Evolutionary conservation across 2,888 invertebrate genomes (phyloP), one percentile per base, ranked within the genome.

Genomic region (Amphiduros pacificus): DNA sequence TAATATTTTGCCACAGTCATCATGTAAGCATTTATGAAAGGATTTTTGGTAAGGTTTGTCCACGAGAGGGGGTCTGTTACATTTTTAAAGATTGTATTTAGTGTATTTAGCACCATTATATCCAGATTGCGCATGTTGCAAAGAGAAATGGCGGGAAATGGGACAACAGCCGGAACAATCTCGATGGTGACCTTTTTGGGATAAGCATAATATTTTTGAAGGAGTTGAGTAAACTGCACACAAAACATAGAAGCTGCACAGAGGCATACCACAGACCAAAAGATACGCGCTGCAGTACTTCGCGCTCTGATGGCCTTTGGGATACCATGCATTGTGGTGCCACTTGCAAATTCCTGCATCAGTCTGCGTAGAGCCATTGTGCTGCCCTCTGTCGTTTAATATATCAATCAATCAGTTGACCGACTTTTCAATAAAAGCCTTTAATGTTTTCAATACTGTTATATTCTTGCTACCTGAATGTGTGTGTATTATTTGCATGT

Each of bases 81-180:
- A 17, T 52, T 55, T 26, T 56, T 64, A 36, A 62, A 62, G 22
- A 62, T 56, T 14, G 36, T n/a, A 29, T 64, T 64, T 27, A 64
- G 51, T 11, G 61, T 53, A 48, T 64, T 64, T 1, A 64, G 52
- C 4, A 59, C 49, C 48, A 55, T 59, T 3, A 53, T 52, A 49
- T 64, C 64, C 29, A 64, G 41, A 52, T 62, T 64, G n/a, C 64
- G 32, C 62, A 64, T 62, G 44, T 64, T 64, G 57, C 64, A 64
- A 20, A 64, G 31, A 5, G 62, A 62, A 11, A 64, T 64, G 17
- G 62, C 48, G 2, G 64, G 64, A 29, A 64, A 64, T 17, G 64
- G 62, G 20, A 64, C 62, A 20, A 52, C 24, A 17, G 54, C 40
- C 2, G 64, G 59, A 6, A 64, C 62, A 6, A 64, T 58, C 41